phyloP scores from a whole-genome alignment of 2,113 vertebrate genomes.

The Pseudopodoces humilis region DNA sequence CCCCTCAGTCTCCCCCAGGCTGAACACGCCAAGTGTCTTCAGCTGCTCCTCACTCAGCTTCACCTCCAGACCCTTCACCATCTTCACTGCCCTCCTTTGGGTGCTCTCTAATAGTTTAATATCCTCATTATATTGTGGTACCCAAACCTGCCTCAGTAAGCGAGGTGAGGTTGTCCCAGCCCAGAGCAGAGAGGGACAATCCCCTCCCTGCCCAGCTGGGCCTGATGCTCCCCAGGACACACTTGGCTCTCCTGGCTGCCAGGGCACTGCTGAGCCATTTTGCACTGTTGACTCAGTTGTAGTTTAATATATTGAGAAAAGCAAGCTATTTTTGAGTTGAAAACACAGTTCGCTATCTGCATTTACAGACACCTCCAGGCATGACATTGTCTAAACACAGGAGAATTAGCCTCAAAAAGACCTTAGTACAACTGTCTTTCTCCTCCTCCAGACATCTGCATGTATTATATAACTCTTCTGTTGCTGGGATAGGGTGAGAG shows the following conservation, averaged over 20 bases:
- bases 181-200: background rate
- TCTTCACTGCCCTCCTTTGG: background rate
- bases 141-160: background rate
- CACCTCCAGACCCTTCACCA: background rate
- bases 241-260: background rate
- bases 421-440: background rate
- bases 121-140: background rate
- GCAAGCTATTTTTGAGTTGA: background rate
- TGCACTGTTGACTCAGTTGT: background rate
- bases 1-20: background rate
- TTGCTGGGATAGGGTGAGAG: background rate
- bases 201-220: accelerated
- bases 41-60: accelerated
- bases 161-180: accelerated
- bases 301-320: background rate
- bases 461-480: background rate
- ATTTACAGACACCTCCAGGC: background rate
- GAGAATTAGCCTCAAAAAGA: background rate
- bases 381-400: background rate
- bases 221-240: accelerated
- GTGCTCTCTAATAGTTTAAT: background rate
- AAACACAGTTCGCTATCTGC: background rate
- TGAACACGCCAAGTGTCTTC: background rate
- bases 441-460: background rate
- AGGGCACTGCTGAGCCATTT: background rate